A percentile compares a stretch with the other conserved stretches of the same genome.
Evolutionary conservation across 2,113 vertebrate genomes (phyloP).

Genomic region (Acanthisitta chloris): DNA sequence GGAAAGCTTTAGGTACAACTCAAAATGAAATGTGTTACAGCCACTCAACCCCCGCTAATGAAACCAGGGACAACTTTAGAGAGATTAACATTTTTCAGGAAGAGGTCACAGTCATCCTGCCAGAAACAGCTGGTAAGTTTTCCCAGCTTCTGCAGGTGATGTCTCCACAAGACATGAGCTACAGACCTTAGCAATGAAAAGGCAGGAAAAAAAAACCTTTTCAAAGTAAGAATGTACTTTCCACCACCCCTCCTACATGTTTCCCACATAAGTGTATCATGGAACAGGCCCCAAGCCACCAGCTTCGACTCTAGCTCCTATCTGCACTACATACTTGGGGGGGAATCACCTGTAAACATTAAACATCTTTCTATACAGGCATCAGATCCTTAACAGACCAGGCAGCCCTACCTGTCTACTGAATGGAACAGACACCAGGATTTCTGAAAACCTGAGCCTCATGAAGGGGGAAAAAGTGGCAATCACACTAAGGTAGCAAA

Average conservation of each 20-base stretch:
- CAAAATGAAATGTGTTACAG: neutral
- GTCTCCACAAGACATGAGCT: neutral
- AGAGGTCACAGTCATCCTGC: neutral
- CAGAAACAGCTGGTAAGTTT: neutral
- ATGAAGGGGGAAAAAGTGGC: neutral
- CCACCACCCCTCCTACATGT: neutral
- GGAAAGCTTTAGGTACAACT: neutral
- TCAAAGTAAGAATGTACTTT: neutral
- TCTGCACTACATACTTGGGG: neutral
- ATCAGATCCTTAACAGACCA: neutral
- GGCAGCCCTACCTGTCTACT: neutral
- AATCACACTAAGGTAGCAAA: neutral
- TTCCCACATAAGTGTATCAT: neutral
- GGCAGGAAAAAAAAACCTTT: neutral
- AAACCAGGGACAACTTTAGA: neutral
- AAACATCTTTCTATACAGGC: neutral
- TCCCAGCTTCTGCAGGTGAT: neutral
- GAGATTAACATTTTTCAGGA: conserved; percentile 22
- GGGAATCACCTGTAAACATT: neutral
- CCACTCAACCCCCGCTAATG: neutral
- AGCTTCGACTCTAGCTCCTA: neutral
- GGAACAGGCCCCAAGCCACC: neutral
- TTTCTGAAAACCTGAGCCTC: neutral
- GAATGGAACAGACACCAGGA: neutral
- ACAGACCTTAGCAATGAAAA: neutral